Base-by-base conservation (phyloP, 2,113 vertebrate species). In the Aix galericulata region DNA sequence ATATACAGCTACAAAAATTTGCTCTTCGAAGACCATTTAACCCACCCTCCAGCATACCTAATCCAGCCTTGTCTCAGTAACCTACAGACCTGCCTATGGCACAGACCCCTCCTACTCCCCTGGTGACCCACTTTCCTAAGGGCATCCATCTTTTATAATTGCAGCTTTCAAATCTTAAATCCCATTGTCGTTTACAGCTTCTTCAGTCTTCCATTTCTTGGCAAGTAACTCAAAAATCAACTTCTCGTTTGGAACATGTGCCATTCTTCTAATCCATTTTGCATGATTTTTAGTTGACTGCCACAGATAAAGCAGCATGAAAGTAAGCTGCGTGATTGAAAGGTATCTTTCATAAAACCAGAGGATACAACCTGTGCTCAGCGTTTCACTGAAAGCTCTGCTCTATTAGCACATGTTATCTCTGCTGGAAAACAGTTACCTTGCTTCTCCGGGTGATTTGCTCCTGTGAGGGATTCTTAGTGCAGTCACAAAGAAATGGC, bases 361-460 rank as follows among this genome's bases (percentile, higher is more conserved):
- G 7, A 36, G 63, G 31, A 93, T 74, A 56, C 64, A 69, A 23
- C 29, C 59, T 80, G 44, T 27, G 88, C 85, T 79, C 85, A 85
- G 34, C 38, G 40, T 80, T 91, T 80, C 67, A 23, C 32, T 46
- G 56, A 42, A 69, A 78, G 55, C 17, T 21, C 38, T 36, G 58
- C 6, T n/a, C 72, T 62, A 62, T 86, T 90, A 82, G 14, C 71
- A 40, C 62, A 50, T 44, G 72, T 93, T 96, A 69, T 89, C 85
- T 85, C 85, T 94, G 90, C 85, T 82, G 82, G 75, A 93, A 91
- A 90, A 89, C 62, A 60, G 84, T 34, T 60, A 60, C 25, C 42
- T 44, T 55, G 29, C 29, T 84, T 84, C 2, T 1, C 31, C 0
- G 1, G 6, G 18, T 72, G 73, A 84, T 78, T 58, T 63, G 66